Evolutionary conservation across 30 jellyfish, hydroid and myxozoan genomes (phyloP), one percentile per base, ranked within the genome.

Genomic region (Rhopilema esculentum): DNA sequence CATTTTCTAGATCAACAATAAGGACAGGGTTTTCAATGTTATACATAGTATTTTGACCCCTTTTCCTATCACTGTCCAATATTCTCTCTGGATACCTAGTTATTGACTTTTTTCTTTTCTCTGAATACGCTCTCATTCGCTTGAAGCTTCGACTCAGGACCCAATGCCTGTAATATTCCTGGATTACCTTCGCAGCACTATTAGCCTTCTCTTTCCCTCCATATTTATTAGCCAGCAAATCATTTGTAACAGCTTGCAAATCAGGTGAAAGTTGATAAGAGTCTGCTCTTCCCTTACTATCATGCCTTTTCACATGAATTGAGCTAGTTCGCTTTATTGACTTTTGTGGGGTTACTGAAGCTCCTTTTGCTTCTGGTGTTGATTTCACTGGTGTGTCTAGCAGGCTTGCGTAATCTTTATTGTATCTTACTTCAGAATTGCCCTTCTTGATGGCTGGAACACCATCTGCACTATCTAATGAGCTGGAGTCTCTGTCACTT

Each of bases 141-240:
- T 25, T 50, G 69, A 93, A 93, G 24, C 97, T 84, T 69, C 80
- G 79, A 64, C 91, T 80, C 24, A 93, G 73, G n/a, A 88, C 91
- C 98, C 97, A 88, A 63, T 85, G 97, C 12, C 98, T 75, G 74
- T 93, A 93, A 64, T 79, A 89, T 25, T 88, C 93, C 74, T 93
- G 98, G 12, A 93, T 93, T 1, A 79, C 70, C 62, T 74, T 66
- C 8, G 98, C 98, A 16, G 98, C 98, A 32, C 53, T 75, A 72
- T 93, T 93, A 0, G 98, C 98, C 23, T 48, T 83, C 40, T 88
- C 98, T 49, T 83, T 93, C 27, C 98, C 98, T 1, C 98, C 98
- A 84, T 93, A 93, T 82, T 88, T 93, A 26, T 93, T 93, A 28
- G 93, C 98, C 74, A 93, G 85, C 63, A 94, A 72, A 33, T 93